Conservation (phyloP, 2,797 vertebrate species). For the Fratercula arctica region DNA sequence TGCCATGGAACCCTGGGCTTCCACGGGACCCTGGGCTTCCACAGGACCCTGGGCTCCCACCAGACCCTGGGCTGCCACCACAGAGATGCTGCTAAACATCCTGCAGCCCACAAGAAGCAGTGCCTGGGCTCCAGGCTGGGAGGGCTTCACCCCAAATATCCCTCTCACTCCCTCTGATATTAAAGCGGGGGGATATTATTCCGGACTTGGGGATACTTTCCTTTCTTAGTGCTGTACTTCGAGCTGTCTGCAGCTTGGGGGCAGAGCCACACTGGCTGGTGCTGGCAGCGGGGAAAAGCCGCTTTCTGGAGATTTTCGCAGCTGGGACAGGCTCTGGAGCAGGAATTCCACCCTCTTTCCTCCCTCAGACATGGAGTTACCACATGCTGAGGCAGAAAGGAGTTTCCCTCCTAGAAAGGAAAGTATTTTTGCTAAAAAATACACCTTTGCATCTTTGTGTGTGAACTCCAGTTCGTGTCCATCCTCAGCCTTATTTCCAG, state of each 20-base stretch:
- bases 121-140: background rate
- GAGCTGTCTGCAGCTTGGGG: slow-evolving; percentile 27
- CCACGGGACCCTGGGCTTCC: no score
- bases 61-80: background rate
- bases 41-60: background rate
- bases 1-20: no score
- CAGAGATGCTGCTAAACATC: background rate
- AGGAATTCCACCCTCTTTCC: background rate
- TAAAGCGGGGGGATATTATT: background rate
- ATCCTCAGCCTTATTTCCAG: background rate
- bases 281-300: background rate
- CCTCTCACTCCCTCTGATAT: background rate
- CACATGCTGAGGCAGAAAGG: background rate
- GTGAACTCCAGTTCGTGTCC: background rate
- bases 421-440: background rate
- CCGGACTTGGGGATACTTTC: background rate
- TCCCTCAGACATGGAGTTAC: background rate
- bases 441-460: background rate
- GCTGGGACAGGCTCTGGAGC: background rate
- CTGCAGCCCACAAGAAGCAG: background rate
- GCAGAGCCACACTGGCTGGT: slow-evolving; percentile 30
- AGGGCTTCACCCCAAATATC: background rate
- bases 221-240: background rate
- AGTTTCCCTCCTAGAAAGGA: background rate
- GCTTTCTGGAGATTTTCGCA: background rate